These are phyloP conservation scores for Melanotus villosus DNA, from an alignment of 2,888 invertebrate species.

Conservation along the genomic window DNA sequence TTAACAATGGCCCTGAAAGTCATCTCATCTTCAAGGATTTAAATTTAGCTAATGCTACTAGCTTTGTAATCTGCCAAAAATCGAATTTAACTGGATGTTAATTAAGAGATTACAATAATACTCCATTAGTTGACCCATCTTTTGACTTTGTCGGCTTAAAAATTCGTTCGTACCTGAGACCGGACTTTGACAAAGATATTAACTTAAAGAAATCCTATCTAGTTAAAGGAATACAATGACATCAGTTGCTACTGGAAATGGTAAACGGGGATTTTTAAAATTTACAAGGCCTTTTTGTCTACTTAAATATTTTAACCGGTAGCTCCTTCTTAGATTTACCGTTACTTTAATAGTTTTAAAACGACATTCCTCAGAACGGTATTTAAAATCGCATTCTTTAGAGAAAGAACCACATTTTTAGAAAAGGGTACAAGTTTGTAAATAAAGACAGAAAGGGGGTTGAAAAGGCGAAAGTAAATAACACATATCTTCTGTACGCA, in stretches of 20 bases:
- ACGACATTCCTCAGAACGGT: too few species aligned
- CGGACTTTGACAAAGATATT: constrained; percentile 31
- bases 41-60: constrained; percentile 34
- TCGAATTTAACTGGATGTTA: constrained; percentile 56
- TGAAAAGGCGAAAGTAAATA: too few species aligned
- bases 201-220: constrained; percentile 37
- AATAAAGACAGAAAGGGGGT: too few species aligned
- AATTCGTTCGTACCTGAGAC: constrained; percentile 38
- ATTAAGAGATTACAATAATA: constrained; percentile 57
- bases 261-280: not conserved
- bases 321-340: too few species aligned
- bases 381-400: too few species aligned
- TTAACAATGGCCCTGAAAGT: constrained; percentile 26
- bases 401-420: too few species aligned
- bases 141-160: constrained; percentile 42
- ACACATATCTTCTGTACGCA: too few species aligned
- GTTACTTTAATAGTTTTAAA: too few species aligned
- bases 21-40: constrained; percentile 31
- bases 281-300: not conserved
- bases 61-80: constrained; percentile 49
- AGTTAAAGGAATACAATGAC: constrained; percentile 45
- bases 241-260: constrained; percentile 36
- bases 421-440: too few species aligned
- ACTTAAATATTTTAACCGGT: not conserved
- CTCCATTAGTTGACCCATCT: constrained; percentile 39